Conservation (phyloP, 1,140 invertebrate genomes). For the Acromyrmex heyeri region DNA sequence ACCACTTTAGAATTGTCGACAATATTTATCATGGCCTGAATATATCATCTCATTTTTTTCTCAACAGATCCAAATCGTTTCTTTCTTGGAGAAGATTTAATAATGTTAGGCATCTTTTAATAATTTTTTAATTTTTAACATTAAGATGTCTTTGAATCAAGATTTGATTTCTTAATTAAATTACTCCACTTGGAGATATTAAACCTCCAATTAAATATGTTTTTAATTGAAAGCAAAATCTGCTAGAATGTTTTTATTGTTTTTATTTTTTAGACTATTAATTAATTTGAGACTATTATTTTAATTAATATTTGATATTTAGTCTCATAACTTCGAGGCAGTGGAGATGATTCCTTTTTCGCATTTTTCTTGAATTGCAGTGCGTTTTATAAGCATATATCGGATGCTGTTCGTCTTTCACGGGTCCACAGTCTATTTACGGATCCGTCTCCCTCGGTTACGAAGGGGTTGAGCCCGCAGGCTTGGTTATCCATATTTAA, state of each 20-base stretch:
- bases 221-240: neutral
- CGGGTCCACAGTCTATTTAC: constrained; percentile 59
- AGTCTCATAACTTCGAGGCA: neutral
- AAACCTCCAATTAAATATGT: neutral
- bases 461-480: constrained; percentile 54
- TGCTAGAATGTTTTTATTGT: neutral
- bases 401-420: constrained; percentile 42
- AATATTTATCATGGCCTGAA: neutral
- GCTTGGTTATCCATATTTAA: constrained; percentile 66
- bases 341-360: neutral
- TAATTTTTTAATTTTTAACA: neutral
- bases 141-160: neutral
- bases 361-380: neutral
- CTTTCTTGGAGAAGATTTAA: neutral
- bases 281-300: neutral
- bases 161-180: neutral
- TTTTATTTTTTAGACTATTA: neutral
- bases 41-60: neutral
- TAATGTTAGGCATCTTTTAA: neutral
- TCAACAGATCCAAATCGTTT: neutral
- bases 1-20: neutral
- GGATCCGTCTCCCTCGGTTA: constrained; percentile 25
- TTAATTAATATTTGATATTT: constrained; percentile 12
- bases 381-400: constrained; percentile 1
- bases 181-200: neutral